Percentiles rank a stretch among this genome's conserved stretches.
phyloP scores from a whole-genome alignment of 2,797 vertebrate genomes.

The Acanthurus leucopareius region DNA sequence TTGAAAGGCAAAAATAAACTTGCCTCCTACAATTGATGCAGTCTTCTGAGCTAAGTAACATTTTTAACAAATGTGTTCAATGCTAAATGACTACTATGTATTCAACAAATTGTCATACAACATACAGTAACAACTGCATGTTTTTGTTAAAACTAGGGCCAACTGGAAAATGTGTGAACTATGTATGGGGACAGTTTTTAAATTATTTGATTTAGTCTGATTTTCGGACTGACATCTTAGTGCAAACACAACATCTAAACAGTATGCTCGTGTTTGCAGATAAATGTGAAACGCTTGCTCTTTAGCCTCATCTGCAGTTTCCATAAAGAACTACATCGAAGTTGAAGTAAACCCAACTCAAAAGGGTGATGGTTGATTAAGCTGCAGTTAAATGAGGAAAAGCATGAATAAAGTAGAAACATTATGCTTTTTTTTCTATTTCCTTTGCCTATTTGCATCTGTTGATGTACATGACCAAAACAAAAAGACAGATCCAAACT shows the following conservation, averaged over 20 bases:
- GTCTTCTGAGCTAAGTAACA: background rate
- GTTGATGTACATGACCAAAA: background rate
- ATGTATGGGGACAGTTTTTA: too few relatives aligned
- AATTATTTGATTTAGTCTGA: background rate
- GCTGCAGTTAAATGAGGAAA: background rate
- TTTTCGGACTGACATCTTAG: background rate
- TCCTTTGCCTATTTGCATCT: background rate
- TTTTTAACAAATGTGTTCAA: background rate
- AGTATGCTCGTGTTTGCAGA: too few relatives aligned
- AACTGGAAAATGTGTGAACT: background rate
- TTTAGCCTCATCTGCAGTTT: constrained; percentile 21
- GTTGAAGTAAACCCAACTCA: background rate
- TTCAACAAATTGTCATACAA: too few relatives aligned
- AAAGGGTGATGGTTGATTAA: too few relatives aligned
- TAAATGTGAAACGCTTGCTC: background rate
- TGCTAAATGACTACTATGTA: too few relatives aligned
- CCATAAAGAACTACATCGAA: background rate
- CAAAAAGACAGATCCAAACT: background rate
- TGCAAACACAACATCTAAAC: background rate
- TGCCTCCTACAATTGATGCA: background rate
- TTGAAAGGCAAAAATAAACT: background rate
- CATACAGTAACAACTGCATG: background rate
- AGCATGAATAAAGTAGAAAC: background rate
- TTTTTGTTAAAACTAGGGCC: background rate
- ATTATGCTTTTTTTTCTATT: too few relatives aligned